phyloP scores from a whole-genome alignment of 53 echinoderm and acorn worm genomes.

The Mesocentrotus franciscanus region DNA sequence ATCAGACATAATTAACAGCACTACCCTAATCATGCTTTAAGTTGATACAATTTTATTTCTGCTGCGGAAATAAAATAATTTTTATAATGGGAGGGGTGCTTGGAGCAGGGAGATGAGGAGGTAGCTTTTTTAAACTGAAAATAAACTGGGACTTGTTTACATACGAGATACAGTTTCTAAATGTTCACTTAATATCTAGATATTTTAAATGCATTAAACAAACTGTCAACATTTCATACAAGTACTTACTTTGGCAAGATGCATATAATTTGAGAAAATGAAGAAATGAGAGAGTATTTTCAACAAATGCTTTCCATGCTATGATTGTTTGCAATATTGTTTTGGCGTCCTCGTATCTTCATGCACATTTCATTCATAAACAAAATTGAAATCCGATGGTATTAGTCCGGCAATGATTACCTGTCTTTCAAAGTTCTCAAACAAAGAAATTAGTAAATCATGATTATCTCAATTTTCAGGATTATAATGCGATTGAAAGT shows the following conservation, averaged over 20 bases:
- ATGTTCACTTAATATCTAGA: background rate
- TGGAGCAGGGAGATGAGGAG: too few species aligned
- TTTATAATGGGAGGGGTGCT: too few species aligned
- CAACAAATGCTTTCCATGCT: background rate
- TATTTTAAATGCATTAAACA: background rate
- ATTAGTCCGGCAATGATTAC: background rate
- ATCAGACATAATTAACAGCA: too few species aligned
- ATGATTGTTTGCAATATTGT: background rate
- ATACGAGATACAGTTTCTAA: too few species aligned
- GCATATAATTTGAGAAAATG: background rate
- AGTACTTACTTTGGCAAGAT: conserved; percentile 18
- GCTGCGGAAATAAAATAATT: too few species aligned
- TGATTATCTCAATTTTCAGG: background rate
- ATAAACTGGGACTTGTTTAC: too few species aligned
- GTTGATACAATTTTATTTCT: too few species aligned
- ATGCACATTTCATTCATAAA: background rate
- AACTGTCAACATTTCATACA: background rate
- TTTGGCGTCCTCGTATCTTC: background rate
- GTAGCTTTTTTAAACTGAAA: too few species aligned
- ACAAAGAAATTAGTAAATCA: background rate
- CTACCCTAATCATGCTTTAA: too few species aligned
- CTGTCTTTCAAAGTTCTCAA: background rate
- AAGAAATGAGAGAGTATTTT: background rate
- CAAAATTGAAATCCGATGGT: background rate
- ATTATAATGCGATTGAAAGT: background rate